Conservation (phyloP, 2,113 vertebrate species). For the Ia io region DNA sequence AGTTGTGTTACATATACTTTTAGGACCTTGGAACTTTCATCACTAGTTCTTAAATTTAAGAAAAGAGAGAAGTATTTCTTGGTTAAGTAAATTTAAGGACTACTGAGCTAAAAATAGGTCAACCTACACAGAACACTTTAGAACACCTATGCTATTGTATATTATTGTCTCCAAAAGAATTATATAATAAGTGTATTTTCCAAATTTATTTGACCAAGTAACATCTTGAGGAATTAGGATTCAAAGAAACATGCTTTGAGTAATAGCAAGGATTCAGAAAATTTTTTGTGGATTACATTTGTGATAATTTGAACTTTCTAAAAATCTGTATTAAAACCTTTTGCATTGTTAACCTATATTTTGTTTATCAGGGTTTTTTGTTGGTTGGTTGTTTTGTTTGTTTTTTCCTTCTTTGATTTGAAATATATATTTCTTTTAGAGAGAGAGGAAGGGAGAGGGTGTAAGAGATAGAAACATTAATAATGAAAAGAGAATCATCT, state of each 20-base stretch:
- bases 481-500: too few relatives aligned
- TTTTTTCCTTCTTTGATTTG: too few relatives aligned
- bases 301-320: background rate
- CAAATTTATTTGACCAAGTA: background rate
- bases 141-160: background rate
- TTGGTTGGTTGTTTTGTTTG: too few relatives aligned
- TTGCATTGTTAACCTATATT: background rate
- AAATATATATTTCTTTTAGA: too few relatives aligned
- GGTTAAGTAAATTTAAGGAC: conserved; percentile 6
- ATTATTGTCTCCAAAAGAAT: conserved; percentile 12
- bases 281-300: background rate
- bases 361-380: background rate
- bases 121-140: background rate
- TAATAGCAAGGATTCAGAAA: conserved; percentile 22
- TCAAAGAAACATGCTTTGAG: background rate
- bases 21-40: background rate
- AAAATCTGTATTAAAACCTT: background rate
- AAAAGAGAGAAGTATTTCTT: background rate
- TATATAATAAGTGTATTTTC: background rate
- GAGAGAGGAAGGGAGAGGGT: too few relatives aligned
- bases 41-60: background rate
- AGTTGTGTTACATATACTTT: background rate
- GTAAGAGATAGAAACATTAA: too few relatives aligned
- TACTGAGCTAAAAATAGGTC: background rate
- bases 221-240: background rate